Conservation (phyloP, 2,888 invertebrate genomes). For the Pilophorus perplexus region DNA sequence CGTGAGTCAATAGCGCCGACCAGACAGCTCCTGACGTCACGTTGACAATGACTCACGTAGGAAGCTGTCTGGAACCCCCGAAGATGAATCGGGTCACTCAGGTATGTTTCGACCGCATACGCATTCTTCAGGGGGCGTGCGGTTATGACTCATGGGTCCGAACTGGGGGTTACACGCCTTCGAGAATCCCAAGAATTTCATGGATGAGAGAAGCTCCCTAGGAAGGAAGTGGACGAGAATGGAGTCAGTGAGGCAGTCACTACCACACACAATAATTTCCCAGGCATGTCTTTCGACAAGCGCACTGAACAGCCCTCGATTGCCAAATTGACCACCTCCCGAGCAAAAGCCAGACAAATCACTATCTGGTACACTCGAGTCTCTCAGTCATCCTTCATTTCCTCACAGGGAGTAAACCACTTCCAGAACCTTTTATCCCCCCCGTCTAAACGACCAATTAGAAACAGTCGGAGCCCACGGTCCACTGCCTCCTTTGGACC, state of each 20-base stretch:
- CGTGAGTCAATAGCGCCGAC: too few species aligned
- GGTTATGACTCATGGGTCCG: not conserved
- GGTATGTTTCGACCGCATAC: not conserved
- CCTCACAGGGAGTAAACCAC: too few species aligned
- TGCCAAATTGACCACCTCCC: not conserved
- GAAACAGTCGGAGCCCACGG: not conserved
- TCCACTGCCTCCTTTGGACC: not conserved
- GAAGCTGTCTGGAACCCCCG: constrained; percentile 2
- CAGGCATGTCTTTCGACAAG: not conserved
- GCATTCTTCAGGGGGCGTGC: constrained; percentile 8
- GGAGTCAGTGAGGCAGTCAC: too few species aligned
- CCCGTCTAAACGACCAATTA: constrained; percentile 12
- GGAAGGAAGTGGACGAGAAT: too few species aligned
- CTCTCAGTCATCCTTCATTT: too few species aligned
- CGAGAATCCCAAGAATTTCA: too few species aligned
- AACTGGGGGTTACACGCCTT: too few species aligned
- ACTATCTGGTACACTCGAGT: too few species aligned
- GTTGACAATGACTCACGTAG: constrained; percentile 26
- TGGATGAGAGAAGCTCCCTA: not conserved
- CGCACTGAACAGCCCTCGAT: not conserved
- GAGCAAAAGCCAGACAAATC: too few species aligned
- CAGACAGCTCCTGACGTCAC: too few species aligned
- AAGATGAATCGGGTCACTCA: constrained; percentile 7
- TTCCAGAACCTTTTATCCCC: too few species aligned
- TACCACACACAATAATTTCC: too few species aligned